Conservation (phyloP, 2,113 vertebrate species). For the Myanophis thanlyinensis region DNA sequence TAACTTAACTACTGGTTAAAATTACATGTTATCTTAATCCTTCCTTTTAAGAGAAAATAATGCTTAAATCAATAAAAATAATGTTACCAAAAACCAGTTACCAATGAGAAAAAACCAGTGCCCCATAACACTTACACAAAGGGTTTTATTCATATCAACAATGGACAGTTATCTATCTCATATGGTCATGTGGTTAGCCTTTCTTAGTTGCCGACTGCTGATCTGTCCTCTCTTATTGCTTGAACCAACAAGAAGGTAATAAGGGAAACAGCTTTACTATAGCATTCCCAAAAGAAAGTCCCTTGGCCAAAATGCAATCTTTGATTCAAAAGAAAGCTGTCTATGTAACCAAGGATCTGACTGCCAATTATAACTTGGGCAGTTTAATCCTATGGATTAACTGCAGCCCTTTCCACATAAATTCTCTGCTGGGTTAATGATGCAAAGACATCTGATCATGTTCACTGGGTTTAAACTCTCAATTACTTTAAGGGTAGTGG, state of each 20-base stretch:
- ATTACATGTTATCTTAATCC: neutral
- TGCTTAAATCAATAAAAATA: neutral
- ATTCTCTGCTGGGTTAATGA: neutral
- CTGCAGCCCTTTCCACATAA: neutral
- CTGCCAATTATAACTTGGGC: neutral
- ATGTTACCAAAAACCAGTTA: neutral
- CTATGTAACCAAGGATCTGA: conserved; percentile 2
- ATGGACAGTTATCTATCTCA: neutral
- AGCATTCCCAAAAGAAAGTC: neutral
- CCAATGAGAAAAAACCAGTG: neutral
- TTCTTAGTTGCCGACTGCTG: neutral
- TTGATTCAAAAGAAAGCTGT: neutral
- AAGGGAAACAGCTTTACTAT: neutral
- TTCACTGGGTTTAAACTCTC: neutral
- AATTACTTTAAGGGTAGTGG: neutral
- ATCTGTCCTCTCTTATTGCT: neutral
- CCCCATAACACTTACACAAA: neutral
- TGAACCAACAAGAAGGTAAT: neutral
- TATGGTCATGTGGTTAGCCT: neutral
- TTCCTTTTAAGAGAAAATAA: neutral
- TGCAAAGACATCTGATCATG: neutral
- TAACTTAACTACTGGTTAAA: neutral
- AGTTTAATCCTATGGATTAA: conserved; percentile 14
- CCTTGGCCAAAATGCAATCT: neutral
- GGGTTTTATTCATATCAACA: neutral